Percentiles rank a stretch among this genome's conserved stretches.
Evolutionary conservation across 1,140 invertebrate genomes (phyloP).

Genomic region (Hirudo medicinalis): DNA sequence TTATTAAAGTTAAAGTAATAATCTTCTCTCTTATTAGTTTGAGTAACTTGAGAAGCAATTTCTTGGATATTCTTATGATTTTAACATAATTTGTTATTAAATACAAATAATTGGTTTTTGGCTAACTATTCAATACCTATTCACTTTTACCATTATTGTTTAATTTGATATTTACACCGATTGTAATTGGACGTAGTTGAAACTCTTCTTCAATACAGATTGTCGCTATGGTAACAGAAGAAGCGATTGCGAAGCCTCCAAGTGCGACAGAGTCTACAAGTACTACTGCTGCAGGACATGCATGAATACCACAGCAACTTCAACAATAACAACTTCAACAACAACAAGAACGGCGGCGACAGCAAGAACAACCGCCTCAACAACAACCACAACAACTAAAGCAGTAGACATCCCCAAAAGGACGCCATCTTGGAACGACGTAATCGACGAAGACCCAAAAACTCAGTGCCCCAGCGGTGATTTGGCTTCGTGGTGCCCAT

Average conservation of each 20-base stretch:
- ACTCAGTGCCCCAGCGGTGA: not conserved
- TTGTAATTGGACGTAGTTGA: too few relatives aligned
- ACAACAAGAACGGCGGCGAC: not conserved
- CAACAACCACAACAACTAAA: not conserved
- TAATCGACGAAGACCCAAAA: not conserved
- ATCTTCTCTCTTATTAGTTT: too few relatives aligned
- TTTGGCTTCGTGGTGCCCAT: not conserved
- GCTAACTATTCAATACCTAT: too few relatives aligned
- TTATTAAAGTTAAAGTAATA: too few relatives aligned
- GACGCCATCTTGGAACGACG: not conserved
- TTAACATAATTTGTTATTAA: too few relatives aligned
- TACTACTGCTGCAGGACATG: not conserved
- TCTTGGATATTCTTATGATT: too few relatives aligned
- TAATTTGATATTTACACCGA: too few relatives aligned
- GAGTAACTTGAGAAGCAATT: too few relatives aligned
- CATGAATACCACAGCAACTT: not conserved
- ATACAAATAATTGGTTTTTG: too few relatives aligned
- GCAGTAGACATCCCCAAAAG: not conserved
- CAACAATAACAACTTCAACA: not conserved
- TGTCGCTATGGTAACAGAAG: not conserved
- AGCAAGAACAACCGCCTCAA: not conserved
- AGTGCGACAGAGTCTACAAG: not conserved
- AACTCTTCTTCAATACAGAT: not conserved
- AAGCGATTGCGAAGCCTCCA: not conserved
- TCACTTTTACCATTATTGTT: not conserved